A percentile compares a stretch with the other conserved stretches of the same genome.
phyloP scores from a whole-genome alignment of 1,140 invertebrate species.

The Leptinotarsa lineolata region DNA sequence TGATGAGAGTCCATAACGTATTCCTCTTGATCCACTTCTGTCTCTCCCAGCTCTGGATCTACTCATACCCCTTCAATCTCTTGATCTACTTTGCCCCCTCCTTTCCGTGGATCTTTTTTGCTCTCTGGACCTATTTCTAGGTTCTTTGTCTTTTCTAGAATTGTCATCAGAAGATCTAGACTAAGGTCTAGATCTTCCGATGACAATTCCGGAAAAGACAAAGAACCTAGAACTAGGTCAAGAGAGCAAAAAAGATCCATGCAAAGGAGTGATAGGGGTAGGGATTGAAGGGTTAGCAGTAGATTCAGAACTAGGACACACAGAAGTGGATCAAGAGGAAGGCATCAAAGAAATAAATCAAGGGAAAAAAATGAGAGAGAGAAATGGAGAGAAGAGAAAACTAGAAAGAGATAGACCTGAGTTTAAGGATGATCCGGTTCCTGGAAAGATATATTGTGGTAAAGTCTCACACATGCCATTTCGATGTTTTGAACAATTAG shows the following conservation, averaged over 20 bases:
- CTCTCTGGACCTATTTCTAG: constrained; percentile 46
- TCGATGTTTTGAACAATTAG: constrained; percentile 96
- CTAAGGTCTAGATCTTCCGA: constrained; percentile 21
- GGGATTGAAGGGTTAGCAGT: constrained; percentile 49
- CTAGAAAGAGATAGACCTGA: constrained; percentile 59
- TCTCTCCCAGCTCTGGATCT: constrained; percentile 53
- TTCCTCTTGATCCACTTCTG: constrained; percentile 35
- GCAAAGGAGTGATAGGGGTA: constrained; percentile 43
- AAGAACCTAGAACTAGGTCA: constrained; percentile 43
- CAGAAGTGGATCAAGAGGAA: constrained; percentile 35
- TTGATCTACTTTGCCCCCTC: too few species aligned
- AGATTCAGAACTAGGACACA: constrained; percentile 53
- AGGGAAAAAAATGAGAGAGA: constrained; percentile 42
- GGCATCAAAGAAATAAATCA: constrained; percentile 49
- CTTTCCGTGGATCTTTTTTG: constrained; percentile 33
- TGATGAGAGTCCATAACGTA: too few species aligned
- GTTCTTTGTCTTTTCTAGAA: constrained; percentile 37
- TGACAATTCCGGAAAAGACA: constrained; percentile 35
- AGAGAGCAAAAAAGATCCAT: constrained; percentile 40
- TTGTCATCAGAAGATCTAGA: constrained; percentile 25
- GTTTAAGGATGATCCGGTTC: constrained; percentile 67
- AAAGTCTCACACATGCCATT: constrained; percentile 95
- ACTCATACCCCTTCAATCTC: constrained; percentile 49
- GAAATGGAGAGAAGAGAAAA: constrained; percentile 54
- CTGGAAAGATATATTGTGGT: constrained; percentile 86